Percentiles rank a stretch among this genome's conserved stretches.
Evolutionary conservation across 2,113 vertebrate species (phyloP).

Genomic region (Chamaea fasciata): DNA sequence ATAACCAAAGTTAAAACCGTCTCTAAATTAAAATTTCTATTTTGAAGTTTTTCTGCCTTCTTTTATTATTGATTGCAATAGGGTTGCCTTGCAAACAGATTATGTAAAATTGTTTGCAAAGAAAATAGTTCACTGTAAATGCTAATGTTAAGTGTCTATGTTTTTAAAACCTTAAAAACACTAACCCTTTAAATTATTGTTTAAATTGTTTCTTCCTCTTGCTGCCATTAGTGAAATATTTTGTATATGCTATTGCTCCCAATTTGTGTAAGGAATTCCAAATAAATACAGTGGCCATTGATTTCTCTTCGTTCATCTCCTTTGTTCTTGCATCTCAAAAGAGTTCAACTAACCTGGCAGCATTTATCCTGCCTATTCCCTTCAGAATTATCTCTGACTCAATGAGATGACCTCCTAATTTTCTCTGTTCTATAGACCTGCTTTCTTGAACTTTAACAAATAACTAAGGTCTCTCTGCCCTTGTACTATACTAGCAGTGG

Average conservation of each 20-base stretch:
- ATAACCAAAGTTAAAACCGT: not conserved
- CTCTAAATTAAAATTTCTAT: not conserved
- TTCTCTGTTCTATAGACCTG: not conserved
- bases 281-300: not conserved
- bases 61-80: not conserved
- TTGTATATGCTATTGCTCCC: not conserved
- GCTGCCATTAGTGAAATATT: not conserved
- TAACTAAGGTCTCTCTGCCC: not conserved
- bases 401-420: not conserved
- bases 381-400: not conserved
- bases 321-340: constrained; percentile 6
- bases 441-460: constrained; percentile 24
- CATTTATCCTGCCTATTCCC: constrained; percentile 24
- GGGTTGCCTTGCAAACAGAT: not conserved
- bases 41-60: not conserved
- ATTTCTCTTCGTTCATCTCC: not conserved
- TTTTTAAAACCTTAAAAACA: not conserved
- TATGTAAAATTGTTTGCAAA: not conserved
- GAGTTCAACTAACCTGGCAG: not conserved
- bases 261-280: not conserved
- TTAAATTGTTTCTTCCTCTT: not conserved
- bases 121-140: not conserved
- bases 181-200: not conserved
- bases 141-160: not conserved
- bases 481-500: not conserved